phyloP scores from a whole-genome alignment of 1,140 invertebrate genomes.

The Zaprionus gabonicus region DNA sequence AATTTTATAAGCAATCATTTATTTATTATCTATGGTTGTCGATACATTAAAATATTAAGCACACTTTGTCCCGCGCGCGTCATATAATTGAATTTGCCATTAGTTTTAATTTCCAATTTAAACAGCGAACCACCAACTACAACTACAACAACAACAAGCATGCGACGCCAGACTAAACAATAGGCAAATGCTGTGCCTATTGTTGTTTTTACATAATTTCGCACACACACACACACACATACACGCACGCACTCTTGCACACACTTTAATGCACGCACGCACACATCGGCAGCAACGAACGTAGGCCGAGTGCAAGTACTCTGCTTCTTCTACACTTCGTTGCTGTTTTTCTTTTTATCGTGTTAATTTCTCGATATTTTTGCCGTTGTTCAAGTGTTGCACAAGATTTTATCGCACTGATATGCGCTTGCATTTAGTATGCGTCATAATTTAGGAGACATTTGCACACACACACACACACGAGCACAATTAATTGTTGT shows the following conservation, averaged over 20 bases:
- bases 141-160: constrained; percentile 25
- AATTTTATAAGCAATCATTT: constrained; percentile 57
- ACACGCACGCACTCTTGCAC: constrained; percentile 10
- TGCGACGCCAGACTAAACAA: constrained; percentile 34
- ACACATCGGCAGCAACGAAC: constrained; percentile 33
- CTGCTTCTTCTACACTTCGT: constrained; percentile 45
- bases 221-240: constrained; percentile 49
- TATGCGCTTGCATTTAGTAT: constrained; percentile 61
- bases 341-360: constrained; percentile 25
- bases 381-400: constrained; percentile 43
- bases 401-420: constrained; percentile 40
- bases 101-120: constrained; percentile 43
- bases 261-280: constrained; percentile 16
- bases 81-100: constrained; percentile 39
- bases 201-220: constrained; percentile 78
- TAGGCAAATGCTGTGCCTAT: constrained; percentile 46
- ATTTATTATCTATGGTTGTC: constrained; percentile 42
- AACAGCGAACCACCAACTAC: constrained; percentile 9
- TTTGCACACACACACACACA: constrained; percentile 54
- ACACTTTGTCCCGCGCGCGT: constrained; percentile 10
- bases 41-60: constrained; percentile 40
- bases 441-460: constrained; percentile 72
- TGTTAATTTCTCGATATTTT: constrained; percentile 33
- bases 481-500: constrained; percentile 61
- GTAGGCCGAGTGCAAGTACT: constrained; percentile 67